Evolutionary conservation across 1,140 invertebrate species (phyloP), one percentile per base, ranked within the genome.

Genomic region (Halesus radiatus): DNA sequence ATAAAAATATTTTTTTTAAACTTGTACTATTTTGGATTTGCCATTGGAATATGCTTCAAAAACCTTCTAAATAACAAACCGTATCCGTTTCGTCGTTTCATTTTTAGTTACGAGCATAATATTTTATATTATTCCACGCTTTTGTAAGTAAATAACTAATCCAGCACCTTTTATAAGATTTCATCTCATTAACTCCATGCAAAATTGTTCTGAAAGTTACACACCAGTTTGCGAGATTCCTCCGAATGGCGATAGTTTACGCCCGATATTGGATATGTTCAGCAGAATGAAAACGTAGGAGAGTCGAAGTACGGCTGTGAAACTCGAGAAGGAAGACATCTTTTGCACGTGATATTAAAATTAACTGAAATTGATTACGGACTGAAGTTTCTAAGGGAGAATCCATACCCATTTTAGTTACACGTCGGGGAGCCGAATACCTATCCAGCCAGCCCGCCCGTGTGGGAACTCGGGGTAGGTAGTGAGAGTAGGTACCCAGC

Each of bases 321-420:
- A 80, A 80, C 60, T 50, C 53, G 78, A 80, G 37, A 10, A 29
- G 54, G 54, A 52, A 32, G 72, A 62, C 78, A 53, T 62, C 70
- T 80, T 45, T 45, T 75, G 70, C 72, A 62, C 70, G 52, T 20
- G 22, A 80, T 80, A 80, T 80, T 80, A 80, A 80, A 80, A 74
- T 80, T 60, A 62, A 74, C 54, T 75, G 78, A 72, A 80, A 80
- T 80, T 80, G 68, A 37, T 80, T 79, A 37, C 20, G 72, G 72
- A 45, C 26, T 80, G 72, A 74, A 74, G 56, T 80, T 60, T 60
- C 56, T 20, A 45, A 58, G 64, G 72, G 20, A 22, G 77, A 79
- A 79, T 66, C 77, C 77, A 32, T 76, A 76, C 29, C 58, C 20
- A 54, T 76, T 76, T 58, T 32, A 45, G 74, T 58, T 76, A 76